Evolutionary conservation across 2,888 invertebrate genomes (phyloP).

Genomic region (Caenorhabditis panamensis): DNA sequence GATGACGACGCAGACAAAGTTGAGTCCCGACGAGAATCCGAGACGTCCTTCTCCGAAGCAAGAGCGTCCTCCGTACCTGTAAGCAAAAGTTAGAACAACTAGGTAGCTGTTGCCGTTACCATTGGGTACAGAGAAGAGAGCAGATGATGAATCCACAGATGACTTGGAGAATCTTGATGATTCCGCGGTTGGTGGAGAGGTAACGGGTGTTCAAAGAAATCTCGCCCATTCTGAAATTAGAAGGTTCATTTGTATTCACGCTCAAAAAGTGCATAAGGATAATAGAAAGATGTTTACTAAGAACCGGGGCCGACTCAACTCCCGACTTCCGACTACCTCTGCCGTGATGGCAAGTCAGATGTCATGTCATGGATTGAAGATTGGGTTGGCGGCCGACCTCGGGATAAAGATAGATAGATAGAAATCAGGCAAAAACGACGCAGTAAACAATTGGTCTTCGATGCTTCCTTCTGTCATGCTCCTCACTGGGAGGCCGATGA

Average conservation of each 20-base stretch:
- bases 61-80: slow-evolving; percentile 76
- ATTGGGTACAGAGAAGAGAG: slow-evolving; percentile 76
- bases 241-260: too few species aligned
- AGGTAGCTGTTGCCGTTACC: too few species aligned
- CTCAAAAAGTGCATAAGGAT: background rate
- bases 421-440: slow-evolving; percentile 27
- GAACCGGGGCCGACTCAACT: background rate
- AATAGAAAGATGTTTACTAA: slow-evolving; percentile 11
- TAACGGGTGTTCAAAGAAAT: slow-evolving; percentile 73
- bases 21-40: slow-evolving; percentile 72
- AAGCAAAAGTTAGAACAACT: slow-evolving; percentile 4
- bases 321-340: background rate
- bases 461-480: slow-evolving; percentile 24
- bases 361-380: slow-evolving; percentile 14
- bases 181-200: slow-evolving; percentile 73
- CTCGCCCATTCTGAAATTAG: slow-evolving; percentile 67
- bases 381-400: slow-evolving; percentile 2
- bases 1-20: slow-evolving; percentile 73
- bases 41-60: slow-evolving; percentile 76
- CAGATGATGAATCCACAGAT: slow-evolving; percentile 78
- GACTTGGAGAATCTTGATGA: slow-evolving; percentile 75
- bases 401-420: background rate
- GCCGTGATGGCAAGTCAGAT: slow-evolving; percentile 17
- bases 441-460: slow-evolving; percentile 54
- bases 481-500: slow-evolving; percentile 42